Evolutionary conservation across 2,888 invertebrate genomes (phyloP), one percentile per base, ranked within the genome.

Genomic region (Subacronicta megacephala): DNA sequence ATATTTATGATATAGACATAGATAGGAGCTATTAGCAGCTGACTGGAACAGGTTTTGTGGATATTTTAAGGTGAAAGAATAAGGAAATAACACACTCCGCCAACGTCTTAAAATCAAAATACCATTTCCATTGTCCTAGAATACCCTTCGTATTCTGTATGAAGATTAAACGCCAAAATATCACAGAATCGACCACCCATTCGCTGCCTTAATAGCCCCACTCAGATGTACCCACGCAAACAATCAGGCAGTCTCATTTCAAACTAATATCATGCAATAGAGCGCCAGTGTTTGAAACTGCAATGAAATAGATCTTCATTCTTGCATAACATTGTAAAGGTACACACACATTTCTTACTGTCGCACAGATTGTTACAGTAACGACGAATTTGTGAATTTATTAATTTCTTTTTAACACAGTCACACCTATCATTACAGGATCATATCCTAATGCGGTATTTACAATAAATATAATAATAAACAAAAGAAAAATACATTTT

Each of bases 281-380:
- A 42, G 50, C 41, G 36, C 43, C 38, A 47, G 53, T 45, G 57
- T 36, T 51, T 35, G 16, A 60, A 67, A 70, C 35, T 58, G 67
- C 73, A 68, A 58, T 33, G 55, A 65, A 68, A 72, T 72, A 70
- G 78, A 73, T 70, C 71, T 67, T 70, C 73, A 76, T 78, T 75
- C 76, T 72, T 63, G 78, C 76, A 75, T 77, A 72, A 67, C 37
- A 50, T 17, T 29, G 47, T 57, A 38, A 71, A 47, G 67, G 23
- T 9, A 10, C 1, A 26, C 6, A 1, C n/a, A 40, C 18, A 66
- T 1, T 54, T 10, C 5, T n/a, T 16, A 7, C 29, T 6, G 12
- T n/a, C n/a, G n/a, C n/a, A n/a, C n/a, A n/a, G n/a, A n/a, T n/a
- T n/a, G n/a, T n/a, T n/a, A n/a, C n/a, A n/a, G n/a, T n/a, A n/a